Base-by-base conservation (phyloP, 2,888 invertebrate genomes). In the Heterodera filipjevi region DNA sequence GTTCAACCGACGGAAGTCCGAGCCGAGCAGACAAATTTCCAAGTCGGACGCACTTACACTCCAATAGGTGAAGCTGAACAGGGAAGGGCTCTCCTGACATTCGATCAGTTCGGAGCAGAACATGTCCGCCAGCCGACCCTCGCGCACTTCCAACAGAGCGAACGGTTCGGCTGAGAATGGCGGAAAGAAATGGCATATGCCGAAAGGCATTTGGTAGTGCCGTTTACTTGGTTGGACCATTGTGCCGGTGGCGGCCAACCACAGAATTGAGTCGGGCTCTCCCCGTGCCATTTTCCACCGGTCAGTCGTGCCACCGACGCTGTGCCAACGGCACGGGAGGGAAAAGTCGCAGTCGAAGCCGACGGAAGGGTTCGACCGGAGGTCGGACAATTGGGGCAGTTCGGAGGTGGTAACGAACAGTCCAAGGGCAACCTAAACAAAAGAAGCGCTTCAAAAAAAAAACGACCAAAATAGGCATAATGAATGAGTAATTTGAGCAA, bases 191-290 rank as follows among this genome's bases (percentile, higher is more conserved):
- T 39, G 19, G 10, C 8, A 33, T 10, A 12, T 32, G 39, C 30
- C 33, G 0, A 14, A 27, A 27, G 16, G 27, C 32, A 2, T 27
- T 70, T 35, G 8, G 33, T 70, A 6, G 19, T 33, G 12, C 6
- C 22, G 22, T 44, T 78, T 44, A 78, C 78, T 33, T 46, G 88
- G 88, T 66, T 86, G 79, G 79, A 85, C 84, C 85, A 86, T 86
- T 16, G 88, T 88, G 46, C 87, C 87, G 30, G 87, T 88, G n/a
- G 87, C 87, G 16, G 88, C 88, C 64, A 88, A 71, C 88, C 88
- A 88, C 49, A 88, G 80, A 16, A 88, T 77, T 73, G 84, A 82
- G 70, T 88, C 88, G 10, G 88, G 88, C 76, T 88, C 86, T n/a
- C 88, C 88, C 66, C 82, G 79, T 2, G 86, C 88, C 32, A 87